A percentile compares a stretch with the other conserved stretches of the same genome.
phyloP scores from a whole-genome alignment of 2,113 vertebrate species.

The Dipodomys merriami region DNA sequence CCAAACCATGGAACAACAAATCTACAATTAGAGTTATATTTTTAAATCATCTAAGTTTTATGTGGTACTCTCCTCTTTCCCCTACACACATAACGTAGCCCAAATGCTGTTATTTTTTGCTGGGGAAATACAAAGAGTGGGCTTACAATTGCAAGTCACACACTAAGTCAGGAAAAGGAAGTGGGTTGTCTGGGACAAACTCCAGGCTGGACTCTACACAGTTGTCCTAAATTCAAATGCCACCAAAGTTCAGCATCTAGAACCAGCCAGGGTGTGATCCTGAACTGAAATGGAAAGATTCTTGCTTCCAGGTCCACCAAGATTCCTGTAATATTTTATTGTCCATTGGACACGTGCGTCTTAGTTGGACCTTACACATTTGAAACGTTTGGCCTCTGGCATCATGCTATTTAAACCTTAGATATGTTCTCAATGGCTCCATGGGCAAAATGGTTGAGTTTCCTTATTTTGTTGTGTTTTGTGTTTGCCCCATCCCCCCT shows the following conservation, averaged over 20 bases:
- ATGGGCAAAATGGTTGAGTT: background rate
- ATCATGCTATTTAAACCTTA: conserved; percentile 53
- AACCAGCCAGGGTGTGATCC: background rate
- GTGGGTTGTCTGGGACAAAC: conserved; percentile 66
- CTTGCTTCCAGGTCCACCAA: conserved; percentile 60
- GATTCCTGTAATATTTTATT: background rate
- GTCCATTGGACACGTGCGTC: background rate
- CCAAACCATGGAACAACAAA: conserved; percentile 72
- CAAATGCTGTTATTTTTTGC: conserved; percentile 74
- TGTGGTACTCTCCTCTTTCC: conserved; percentile 55
- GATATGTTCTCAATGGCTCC: conserved; percentile 33
- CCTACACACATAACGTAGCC: conserved; percentile 32
- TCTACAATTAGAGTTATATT: conserved; percentile 79
- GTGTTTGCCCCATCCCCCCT: conserved; percentile 33
- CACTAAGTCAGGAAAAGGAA: conserved; percentile 74
- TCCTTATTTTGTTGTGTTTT: no score
- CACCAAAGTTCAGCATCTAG: background rate
- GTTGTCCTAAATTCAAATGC: conserved; percentile 12
- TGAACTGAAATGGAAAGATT: background rate
- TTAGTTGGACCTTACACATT: background rate
- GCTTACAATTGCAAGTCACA: conserved; percentile 77
- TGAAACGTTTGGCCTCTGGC: conserved; percentile 34
- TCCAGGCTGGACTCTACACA: conserved; percentile 23
- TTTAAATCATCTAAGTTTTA: conserved; percentile 76
- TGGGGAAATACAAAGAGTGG: conserved; percentile 79